Evolutionary conservation across 2,888 invertebrate genomes (phyloP).

Genomic region (Thymelicus acteon): DNA sequence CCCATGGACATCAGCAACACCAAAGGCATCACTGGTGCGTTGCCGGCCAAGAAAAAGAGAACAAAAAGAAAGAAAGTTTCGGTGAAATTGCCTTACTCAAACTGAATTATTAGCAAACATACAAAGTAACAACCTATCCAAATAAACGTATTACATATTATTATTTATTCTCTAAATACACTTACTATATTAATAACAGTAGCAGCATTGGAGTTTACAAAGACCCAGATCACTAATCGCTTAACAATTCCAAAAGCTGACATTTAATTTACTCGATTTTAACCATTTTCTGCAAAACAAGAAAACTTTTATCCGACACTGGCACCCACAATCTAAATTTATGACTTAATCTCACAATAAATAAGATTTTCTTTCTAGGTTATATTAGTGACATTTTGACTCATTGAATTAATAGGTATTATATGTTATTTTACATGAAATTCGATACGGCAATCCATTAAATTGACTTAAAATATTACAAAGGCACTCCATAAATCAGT

Average conservation of each 20-base stretch:
- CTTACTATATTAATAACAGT: too few relatives aligned
- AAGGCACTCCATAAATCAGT: slow-evolving; percentile 37
- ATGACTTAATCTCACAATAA: slow-evolving; percentile 43
- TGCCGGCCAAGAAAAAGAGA: too few relatives aligned
- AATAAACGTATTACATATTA: too few relatives aligned
- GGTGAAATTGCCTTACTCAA: too few relatives aligned
- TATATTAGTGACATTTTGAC: slow-evolving; percentile 28
- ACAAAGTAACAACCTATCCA: too few relatives aligned
- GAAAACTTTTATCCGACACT: slow-evolving; percentile 23
- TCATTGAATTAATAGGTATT: slow-evolving; percentile 31
- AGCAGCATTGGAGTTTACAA: not conserved
- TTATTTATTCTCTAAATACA: too few relatives aligned
- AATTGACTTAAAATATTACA: slow-evolving; percentile 39
- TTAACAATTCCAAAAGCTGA: slow-evolving; percentile 6
- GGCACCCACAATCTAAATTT: slow-evolving; percentile 40
- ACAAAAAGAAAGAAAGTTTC: too few relatives aligned
- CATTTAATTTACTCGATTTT: slow-evolving; percentile 9
- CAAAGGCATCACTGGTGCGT: too few relatives aligned
- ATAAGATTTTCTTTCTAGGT: slow-evolving; percentile 40
- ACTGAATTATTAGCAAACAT: too few relatives aligned
- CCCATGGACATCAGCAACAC: too few relatives aligned
- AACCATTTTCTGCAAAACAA: slow-evolving; percentile 30
- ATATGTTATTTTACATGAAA: slow-evolving; percentile 28
- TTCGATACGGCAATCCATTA: slow-evolving; percentile 31
- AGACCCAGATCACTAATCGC: not conserved